Evolutionary conservation across 1,140 invertebrate genomes (phyloP).

Genomic region (Lycorma delicatula): DNA sequence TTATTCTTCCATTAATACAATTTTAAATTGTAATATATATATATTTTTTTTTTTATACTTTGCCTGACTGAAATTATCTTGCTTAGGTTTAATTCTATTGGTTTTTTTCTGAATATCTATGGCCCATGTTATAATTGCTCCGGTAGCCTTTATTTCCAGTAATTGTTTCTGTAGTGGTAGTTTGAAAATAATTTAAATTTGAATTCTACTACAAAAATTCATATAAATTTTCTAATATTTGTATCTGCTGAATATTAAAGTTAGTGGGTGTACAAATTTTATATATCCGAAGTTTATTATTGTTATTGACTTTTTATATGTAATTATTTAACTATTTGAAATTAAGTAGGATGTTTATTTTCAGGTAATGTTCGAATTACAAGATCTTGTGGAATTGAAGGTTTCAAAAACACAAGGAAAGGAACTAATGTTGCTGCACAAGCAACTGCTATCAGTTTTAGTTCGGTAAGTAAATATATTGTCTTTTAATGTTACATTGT

Average conservation of each 20-base stretch:
- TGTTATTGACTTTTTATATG: background rate
- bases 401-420: constrained; percentile 90
- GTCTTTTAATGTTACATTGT: too few relatives aligned
- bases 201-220: too few relatives aligned
- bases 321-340: background rate
- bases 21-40: background rate
- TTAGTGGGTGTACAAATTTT: too few relatives aligned
- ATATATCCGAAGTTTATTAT: background rate
- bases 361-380: constrained; percentile 48
- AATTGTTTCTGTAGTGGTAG: too few relatives aligned
- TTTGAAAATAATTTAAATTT: too few relatives aligned
- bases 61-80: background rate
- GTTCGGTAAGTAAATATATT: constrained; percentile 56
- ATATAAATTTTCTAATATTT: too few relatives aligned
- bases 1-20: background rate
- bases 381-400: constrained; percentile 77
- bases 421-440: constrained; percentile 95
- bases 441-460: constrained; percentile 73
- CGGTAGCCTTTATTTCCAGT: too few relatives aligned
- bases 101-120: too few relatives aligned
- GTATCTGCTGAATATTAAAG: too few relatives aligned
- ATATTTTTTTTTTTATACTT: background rate
- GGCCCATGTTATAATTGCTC: too few relatives aligned
- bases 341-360: constrained; percentile 24
- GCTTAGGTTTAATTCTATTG: background rate